Percentiles rank a stretch among this genome's conserved stretches.
Evolutionary conservation across 2,888 invertebrate species (phyloP).

Genomic region (Orthosia incerta): DNA sequence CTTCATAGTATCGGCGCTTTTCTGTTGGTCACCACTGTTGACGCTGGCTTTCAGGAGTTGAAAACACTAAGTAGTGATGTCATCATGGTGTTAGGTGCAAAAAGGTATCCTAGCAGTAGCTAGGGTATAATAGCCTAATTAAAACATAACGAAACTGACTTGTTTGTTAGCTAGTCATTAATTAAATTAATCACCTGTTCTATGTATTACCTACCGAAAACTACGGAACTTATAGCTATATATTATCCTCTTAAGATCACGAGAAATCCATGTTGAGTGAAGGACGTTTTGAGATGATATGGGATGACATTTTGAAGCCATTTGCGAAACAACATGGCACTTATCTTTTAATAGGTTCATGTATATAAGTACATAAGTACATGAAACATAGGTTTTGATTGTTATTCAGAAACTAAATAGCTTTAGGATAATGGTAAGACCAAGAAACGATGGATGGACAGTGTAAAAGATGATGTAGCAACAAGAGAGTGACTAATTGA

Average conservation of each 20-base stretch:
- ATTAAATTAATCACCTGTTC: not conserved
- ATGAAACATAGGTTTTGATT: conserved; percentile 2
- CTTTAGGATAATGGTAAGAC: not conserved
- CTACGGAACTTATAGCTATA: not conserved
- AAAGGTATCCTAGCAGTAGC: too few relatives aligned
- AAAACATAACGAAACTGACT: too few relatives aligned
- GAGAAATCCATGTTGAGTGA: not conserved
- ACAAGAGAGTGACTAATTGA: too few relatives aligned
- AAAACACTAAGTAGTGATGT: too few relatives aligned
- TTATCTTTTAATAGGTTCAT: not conserved
- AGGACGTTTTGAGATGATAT: conserved; percentile 15
- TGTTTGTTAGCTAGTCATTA: not conserved
- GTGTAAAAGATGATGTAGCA: not conserved
- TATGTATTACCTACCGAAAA: not conserved
- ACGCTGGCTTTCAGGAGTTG: too few relatives aligned
- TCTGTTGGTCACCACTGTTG: too few relatives aligned
- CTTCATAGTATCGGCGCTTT: too few relatives aligned
- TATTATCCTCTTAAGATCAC: not conserved
- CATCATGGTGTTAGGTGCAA: too few relatives aligned
- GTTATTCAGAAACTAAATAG: not conserved
- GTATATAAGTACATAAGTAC: too few relatives aligned
- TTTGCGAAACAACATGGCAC: conserved; percentile 5
- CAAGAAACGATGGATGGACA: not conserved
- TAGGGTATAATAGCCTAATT: too few relatives aligned
- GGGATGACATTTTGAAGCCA: conserved; percentile 26